These are phyloP conservation scores for Pseudococcus longispinus DNA, from an alignment of 2,888 invertebrate genomes.

Conservation along the genomic window DNA sequence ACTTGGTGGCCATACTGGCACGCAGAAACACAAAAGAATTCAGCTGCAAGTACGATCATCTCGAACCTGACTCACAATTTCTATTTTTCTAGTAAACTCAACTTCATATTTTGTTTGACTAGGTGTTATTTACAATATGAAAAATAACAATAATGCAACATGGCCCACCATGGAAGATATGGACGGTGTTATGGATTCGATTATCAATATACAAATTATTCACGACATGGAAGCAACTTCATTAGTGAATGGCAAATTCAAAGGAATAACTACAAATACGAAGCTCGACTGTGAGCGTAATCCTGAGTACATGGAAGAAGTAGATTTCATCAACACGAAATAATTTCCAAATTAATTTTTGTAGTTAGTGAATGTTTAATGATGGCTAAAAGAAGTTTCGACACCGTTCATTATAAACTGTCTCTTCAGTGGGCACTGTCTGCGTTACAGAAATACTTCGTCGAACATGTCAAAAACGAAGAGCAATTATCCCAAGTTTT, in stretches of 20 bases:
- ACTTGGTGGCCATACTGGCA: background rate
- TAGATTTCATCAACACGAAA: too few species aligned
- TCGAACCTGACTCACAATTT: too few species aligned
- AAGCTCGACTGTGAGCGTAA: background rate
- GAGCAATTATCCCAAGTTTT: background rate
- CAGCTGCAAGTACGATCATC: background rate
- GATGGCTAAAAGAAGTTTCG: background rate
- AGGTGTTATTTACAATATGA: background rate
- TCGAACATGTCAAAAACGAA: background rate
- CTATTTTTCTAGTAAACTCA: background rate
- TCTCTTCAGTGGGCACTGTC: background rate
- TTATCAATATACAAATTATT: background rate
- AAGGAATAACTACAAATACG: background rate
- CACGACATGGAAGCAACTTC: background rate
- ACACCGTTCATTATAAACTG: background rate
- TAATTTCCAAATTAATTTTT: background rate
- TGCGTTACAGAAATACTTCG: background rate
- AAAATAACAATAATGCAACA: background rate
- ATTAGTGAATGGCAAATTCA: background rate
- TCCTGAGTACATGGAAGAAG: background rate
- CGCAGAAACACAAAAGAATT: background rate
- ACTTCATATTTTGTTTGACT: background rate
- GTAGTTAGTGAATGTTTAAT: background rate
- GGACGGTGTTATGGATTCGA: background rate
- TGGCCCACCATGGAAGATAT: background rate